Percentiles rank a stretch among this genome's conserved stretches.
Evolutionary conservation across 2,888 invertebrate genomes (phyloP).

Genomic region (Merodon equestris): DNA sequence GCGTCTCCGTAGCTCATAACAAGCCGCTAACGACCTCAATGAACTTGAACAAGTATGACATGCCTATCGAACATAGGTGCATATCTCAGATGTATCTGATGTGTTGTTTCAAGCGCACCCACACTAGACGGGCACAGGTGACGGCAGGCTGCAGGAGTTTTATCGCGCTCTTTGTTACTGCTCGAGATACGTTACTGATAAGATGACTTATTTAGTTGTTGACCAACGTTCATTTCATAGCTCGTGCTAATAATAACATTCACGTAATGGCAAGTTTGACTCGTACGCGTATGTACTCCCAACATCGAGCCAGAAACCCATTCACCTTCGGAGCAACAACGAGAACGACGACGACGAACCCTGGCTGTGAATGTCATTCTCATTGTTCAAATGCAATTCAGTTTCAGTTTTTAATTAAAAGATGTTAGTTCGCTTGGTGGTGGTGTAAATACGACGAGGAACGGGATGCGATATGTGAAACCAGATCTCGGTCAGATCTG

Average conservation of each 20-base stretch:
- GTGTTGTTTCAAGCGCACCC: slow-evolving; percentile 52
- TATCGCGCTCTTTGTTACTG: slow-evolving; percentile 20
- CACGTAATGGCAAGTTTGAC: slow-evolving; percentile 30
- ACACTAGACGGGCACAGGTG: slow-evolving; percentile 7
- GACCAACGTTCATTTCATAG: slow-evolving; percentile 44
- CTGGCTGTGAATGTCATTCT: slow-evolving; percentile 53
- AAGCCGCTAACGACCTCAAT: slow-evolving; percentile 62
- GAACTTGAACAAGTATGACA: slow-evolving; percentile 39
- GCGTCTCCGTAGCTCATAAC: slow-evolving; percentile 44
- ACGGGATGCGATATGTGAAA: slow-evolving; percentile 2
- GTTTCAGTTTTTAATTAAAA: slow-evolving; percentile 15
- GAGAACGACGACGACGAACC: slow-evolving; percentile 32
- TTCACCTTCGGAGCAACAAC: slow-evolving; percentile 42
- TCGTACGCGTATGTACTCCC: no score
- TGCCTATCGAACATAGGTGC: no score
- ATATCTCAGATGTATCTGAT: not conserved
- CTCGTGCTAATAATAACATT: slow-evolving; percentile 47
- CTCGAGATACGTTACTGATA: slow-evolving; percentile 46
- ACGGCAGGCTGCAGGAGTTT: slow-evolving; percentile 2
- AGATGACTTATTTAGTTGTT: slow-evolving; percentile 28
- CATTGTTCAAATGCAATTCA: slow-evolving; percentile 32
- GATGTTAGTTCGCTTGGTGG: slow-evolving; percentile 11
- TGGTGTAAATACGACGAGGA: slow-evolving; percentile 15
- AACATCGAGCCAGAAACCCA: slow-evolving; percentile 36
- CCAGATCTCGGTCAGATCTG: slow-evolving; percentile 40